Evolutionary conservation across 2,113 vertebrate genomes (phyloP).

Genomic region (Carettochelys insculpta): DNA sequence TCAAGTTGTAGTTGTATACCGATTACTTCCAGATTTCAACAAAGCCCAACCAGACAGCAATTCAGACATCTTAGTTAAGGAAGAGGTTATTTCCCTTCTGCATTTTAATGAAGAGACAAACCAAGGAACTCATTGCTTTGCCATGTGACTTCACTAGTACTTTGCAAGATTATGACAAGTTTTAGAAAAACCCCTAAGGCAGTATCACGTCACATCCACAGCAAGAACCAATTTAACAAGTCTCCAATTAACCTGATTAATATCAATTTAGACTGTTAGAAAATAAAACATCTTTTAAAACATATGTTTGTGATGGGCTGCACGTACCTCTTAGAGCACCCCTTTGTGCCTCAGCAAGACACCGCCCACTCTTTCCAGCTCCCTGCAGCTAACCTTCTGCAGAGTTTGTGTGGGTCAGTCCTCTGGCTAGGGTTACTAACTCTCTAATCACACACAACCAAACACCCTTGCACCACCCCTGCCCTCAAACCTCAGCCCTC

Average conservation of each 20-base stretch:
- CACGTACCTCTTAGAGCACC: not conserved
- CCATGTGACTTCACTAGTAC: not conserved
- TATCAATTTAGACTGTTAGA: not conserved
- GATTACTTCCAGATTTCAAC: conserved; percentile 50
- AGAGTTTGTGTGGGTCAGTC: not conserved
- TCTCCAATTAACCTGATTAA: not conserved
- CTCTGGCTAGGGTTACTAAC: no score
- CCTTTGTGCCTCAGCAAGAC: not conserved
- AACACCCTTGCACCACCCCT: no score
- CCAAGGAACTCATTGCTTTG: conserved; percentile 20
- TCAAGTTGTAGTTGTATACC: not conserved
- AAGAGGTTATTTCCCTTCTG: conserved; percentile 2
- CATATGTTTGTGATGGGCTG: not conserved
- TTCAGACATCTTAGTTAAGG: conserved; percentile 2
- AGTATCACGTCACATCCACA: not conserved
- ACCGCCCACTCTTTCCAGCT: not conserved
- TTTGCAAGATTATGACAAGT: not conserved
- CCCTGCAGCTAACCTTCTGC: no score
- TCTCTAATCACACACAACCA: no score
- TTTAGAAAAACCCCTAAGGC: not conserved
- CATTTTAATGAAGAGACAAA: conserved; percentile 29
- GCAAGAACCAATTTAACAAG: not conserved
- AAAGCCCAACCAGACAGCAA: not conserved
- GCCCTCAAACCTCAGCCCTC: no score
- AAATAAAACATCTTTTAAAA: not conserved